These are phyloP conservation scores for Formicarius rufipectus DNA, from an alignment of 2,113 vertebrate species.

Conservation along the genomic window DNA sequence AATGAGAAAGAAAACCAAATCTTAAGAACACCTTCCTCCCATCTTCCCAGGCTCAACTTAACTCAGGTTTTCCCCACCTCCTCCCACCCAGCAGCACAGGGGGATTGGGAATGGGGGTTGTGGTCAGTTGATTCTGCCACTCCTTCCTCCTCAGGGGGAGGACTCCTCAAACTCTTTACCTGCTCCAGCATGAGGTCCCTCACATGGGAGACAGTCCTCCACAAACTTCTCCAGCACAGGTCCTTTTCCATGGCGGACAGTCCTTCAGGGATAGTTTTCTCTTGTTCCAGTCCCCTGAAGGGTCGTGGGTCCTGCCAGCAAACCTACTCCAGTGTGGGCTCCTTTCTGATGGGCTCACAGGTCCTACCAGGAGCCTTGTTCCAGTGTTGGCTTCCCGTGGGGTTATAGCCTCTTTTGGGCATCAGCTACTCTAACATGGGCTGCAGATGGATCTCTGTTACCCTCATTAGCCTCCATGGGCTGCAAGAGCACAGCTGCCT, in stretches of 20 bases:
- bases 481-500: neutral
- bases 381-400: neutral
- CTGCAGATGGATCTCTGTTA: neutral
- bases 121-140: neutral
- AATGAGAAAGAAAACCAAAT: neutral
- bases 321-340: neutral
- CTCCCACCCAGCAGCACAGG: neutral
- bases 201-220: neutral
- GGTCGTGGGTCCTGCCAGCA: neutral
- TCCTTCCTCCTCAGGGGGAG: neutral
- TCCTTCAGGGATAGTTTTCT: neutral
- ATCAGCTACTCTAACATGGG: neutral
- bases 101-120: neutral
- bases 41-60: neutral
- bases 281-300: neutral
- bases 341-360: no score
- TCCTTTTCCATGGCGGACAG: neutral
- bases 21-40: neutral
- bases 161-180: neutral
- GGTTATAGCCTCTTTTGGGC: neutral
- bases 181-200: neutral
- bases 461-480: rapidly evolving
- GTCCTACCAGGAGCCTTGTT: neutral
- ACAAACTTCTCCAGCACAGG: neutral
- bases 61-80: rapidly evolving